These are phyloP conservation scores for Strix uralensis DNA, from an alignment of 2,113 vertebrate genomes.

Conservation along the genomic window DNA sequence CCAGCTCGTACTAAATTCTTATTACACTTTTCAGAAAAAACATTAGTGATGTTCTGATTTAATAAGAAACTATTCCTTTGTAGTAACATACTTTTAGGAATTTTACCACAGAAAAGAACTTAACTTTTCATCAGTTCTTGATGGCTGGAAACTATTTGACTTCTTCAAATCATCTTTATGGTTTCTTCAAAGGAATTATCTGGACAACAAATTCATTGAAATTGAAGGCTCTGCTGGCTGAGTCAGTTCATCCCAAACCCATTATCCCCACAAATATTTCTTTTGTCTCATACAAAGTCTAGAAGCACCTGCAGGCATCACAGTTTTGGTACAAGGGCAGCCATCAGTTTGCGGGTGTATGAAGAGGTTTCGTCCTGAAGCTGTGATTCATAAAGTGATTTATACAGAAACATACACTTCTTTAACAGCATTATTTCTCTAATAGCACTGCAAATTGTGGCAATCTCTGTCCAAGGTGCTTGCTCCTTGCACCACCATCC, in stretches of 20 bases:
- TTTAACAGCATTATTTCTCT: background rate
- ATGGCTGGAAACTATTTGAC: background rate
- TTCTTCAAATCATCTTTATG: background rate
- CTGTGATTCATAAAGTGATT: background rate
- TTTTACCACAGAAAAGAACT: background rate
- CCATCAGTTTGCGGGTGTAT: background rate
- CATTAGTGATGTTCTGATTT: background rate
- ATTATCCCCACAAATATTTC: background rate
- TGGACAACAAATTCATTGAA: background rate
- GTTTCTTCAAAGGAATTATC: background rate
- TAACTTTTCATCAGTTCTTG: background rate
- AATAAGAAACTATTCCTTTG: background rate
- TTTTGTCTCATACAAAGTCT: background rate
- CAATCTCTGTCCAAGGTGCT: conserved; percentile 64
- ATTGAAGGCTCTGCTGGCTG: background rate
- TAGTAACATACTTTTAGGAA: background rate
- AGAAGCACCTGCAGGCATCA: background rate
- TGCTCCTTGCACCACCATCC: background rate
- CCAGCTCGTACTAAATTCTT: background rate
- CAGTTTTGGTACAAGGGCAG: background rate
- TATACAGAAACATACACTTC: background rate
- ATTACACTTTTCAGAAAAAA: background rate
- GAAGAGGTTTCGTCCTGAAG: background rate
- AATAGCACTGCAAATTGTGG: background rate
- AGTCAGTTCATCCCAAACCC: background rate